Evolutionary conservation across 2,797 vertebrate species (phyloP).

Genomic region (Poecile montanus): DNA sequence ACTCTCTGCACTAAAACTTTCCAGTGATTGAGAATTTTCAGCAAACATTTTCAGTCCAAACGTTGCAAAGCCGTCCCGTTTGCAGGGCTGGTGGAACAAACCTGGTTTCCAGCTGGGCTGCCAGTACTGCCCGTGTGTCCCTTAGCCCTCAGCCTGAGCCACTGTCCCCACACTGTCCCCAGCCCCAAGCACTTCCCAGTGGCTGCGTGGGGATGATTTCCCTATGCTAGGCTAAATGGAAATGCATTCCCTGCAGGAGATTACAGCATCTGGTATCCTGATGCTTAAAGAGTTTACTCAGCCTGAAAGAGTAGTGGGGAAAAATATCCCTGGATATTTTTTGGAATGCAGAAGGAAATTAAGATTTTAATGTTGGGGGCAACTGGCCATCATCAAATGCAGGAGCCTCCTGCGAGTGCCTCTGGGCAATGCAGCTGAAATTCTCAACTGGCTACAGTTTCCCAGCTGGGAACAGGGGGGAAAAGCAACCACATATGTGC

Average conservation of each 20-base stretch:
- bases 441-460: background rate
- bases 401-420: accelerated
- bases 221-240: background rate
- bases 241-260: background rate
- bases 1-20: constrained; percentile 33
- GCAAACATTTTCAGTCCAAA: constrained; percentile 5
- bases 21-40: background rate
- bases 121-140: background rate
- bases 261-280: constrained; percentile 44
- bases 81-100: background rate
- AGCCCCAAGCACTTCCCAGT: background rate
- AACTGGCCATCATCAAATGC: background rate
- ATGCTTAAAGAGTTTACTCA: constrained; percentile 44
- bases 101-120: background rate
- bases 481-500: accelerated
- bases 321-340: constrained; percentile 15
- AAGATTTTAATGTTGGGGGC: background rate
- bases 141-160: background rate
- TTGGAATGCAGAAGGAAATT: constrained; percentile 62
- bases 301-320: constrained; percentile 28
- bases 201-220: background rate
- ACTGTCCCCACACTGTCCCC: background rate
- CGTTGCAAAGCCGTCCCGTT: background rate
- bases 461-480: accelerated
- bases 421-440: background rate